phyloP scores from a whole-genome alignment of 2,797 vertebrate genomes.

The Agapornis canus region DNA sequence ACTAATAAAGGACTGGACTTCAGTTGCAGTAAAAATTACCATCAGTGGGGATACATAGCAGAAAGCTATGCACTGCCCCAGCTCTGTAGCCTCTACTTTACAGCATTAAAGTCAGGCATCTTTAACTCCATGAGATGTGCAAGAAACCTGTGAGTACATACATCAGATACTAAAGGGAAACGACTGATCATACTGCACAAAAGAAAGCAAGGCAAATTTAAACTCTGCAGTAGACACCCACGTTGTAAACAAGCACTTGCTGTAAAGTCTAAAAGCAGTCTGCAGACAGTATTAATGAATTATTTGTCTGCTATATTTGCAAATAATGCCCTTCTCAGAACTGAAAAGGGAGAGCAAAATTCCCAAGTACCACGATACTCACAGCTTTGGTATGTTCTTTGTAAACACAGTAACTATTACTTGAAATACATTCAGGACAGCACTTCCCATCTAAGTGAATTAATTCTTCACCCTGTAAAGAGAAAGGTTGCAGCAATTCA shows the following conservation, averaged over 20 bases:
- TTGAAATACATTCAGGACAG: conserved; percentile 87
- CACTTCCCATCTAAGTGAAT: conserved; percentile 86
- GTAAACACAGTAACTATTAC: conserved; percentile 79
- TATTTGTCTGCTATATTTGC: not conserved
- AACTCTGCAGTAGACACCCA: not conserved
- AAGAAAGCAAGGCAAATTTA: not conserved
- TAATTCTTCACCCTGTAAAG: conserved; percentile 85
- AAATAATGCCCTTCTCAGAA: not conserved
- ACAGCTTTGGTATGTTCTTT: conserved; percentile 77
- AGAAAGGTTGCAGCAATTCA: conserved; percentile 31
- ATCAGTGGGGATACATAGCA: not conserved
- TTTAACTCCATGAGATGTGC: not conserved
- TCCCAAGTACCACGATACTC: conserved; percentile 50
- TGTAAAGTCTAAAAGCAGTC: not conserved
- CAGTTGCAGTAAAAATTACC: not conserved
- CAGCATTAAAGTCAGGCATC: not conserved
- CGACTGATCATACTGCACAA: not conserved
- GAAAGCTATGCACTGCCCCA: not conserved
- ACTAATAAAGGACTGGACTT: not conserved
- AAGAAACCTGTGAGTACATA: not conserved
- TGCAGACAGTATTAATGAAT: not conserved
- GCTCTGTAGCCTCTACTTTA: not conserved
- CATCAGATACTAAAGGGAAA: conserved; percentile 3
- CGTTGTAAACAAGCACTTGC: not conserved
- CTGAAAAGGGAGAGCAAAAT: not conserved